Evolutionary conservation across 2,113 vertebrate genomes (phyloP).

Genomic region (Caranx melampygus): DNA sequence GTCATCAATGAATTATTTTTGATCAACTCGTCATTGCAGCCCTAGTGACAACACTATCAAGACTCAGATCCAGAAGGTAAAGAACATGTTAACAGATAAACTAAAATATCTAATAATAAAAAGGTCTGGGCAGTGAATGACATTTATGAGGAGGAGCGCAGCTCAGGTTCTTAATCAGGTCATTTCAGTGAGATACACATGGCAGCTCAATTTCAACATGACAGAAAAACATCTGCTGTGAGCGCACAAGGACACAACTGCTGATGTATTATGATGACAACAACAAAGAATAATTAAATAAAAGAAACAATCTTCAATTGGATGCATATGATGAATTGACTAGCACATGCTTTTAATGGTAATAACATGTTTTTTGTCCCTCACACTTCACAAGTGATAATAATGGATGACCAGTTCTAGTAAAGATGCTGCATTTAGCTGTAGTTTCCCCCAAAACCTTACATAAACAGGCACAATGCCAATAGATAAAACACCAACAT

Average conservation of each 20-base stretch:
- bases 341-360: not conserved
- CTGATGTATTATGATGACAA: too few relatives aligned
- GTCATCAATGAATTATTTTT: not conserved
- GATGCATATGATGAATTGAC: not conserved
- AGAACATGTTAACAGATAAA: too few relatives aligned
- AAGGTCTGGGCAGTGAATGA: not conserved
- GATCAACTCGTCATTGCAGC: too few relatives aligned
- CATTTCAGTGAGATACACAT: not conserved
- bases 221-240: not conserved
- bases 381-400: not conserved
- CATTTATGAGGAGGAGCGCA: not conserved
- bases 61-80: too few relatives aligned
- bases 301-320: not conserved
- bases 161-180: not conserved
- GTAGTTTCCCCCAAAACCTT: not conserved
- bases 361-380: not conserved
- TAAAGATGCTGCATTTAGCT: slow-evolving; percentile 17
- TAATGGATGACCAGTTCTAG: slow-evolving; percentile 16
- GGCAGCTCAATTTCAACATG: not conserved
- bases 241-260: not conserved
- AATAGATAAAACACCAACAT: slow-evolving; percentile 1
- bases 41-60: too few relatives aligned
- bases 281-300: not conserved
- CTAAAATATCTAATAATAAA: not conserved
- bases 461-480: slow-evolving; percentile 5